Percentiles rank a stretch among this genome's conserved stretches.
Conservation (phyloP, 2,797 vertebrate genomes). For the Aldrovandia affinis region DNA sequence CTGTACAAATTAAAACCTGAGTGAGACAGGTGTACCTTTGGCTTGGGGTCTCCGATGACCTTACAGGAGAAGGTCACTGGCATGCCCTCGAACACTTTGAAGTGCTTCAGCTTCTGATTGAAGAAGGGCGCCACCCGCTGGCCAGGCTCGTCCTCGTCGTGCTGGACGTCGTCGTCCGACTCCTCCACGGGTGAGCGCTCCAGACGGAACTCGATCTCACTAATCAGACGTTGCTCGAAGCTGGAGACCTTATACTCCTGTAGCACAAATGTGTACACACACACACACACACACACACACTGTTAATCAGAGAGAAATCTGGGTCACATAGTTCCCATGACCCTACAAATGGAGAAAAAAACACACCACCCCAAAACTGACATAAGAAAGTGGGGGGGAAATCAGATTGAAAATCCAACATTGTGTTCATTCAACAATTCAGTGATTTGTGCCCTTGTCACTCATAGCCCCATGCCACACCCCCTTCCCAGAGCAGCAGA, state of each 20-base stretch:
- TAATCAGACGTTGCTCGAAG: slow-evolving; percentile 97
- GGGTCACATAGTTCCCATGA: background rate
- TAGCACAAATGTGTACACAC: slow-evolving; percentile 23
- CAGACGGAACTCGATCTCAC: slow-evolving; percentile 94
- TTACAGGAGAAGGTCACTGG: slow-evolving; percentile 92
- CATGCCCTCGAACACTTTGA: slow-evolving; percentile 98
- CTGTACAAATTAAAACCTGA: too few species aligned
- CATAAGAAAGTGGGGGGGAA: too few species aligned
- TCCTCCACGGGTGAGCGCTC: slow-evolving; percentile 94
- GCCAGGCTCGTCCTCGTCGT: slow-evolving; percentile 73
- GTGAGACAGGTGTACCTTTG: slow-evolving; percentile 78
- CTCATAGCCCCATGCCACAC: too few species aligned
- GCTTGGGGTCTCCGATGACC: slow-evolving; percentile 88
- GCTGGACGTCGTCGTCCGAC: slow-evolving; percentile 86
- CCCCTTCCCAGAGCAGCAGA: too few species aligned
- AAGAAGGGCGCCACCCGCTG: slow-evolving; percentile 78
- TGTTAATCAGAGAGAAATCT: background rate
- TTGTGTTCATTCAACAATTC: too few species aligned
- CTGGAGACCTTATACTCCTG: slow-evolving; percentile 98
- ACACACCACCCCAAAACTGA: background rate
- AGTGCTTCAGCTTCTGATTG: slow-evolving; percentile 91
- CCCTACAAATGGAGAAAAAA: background rate
- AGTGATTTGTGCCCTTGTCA: too few species aligned
- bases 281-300: slow-evolving; percentile 5
- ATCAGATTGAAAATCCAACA: too few species aligned